Base-by-base conservation (phyloP, 2,888 invertebrate species). In the Andrena camellia region DNA sequence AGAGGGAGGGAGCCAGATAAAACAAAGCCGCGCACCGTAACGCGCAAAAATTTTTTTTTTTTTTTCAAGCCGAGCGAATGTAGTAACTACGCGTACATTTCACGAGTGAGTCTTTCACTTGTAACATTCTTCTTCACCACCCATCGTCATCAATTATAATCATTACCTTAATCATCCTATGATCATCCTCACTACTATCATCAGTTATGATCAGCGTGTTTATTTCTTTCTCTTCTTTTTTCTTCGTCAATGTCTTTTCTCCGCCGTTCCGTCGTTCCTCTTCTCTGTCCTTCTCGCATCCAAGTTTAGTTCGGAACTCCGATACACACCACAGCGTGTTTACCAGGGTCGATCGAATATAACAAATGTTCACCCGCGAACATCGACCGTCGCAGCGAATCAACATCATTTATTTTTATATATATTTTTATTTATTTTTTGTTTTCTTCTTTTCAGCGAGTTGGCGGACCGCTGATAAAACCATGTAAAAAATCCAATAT, bases 401-500 rank as follows among this genome's bases (percentile, higher is more conserved):
- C 35, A 70, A 67, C 67, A 29, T 74, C 23, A 10, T 17, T 50
- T 68, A 33, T 2, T 52, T 62, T 50, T 26, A 23, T 66, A 52
- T n/a, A 35, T 68, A 54, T 57, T 33, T 23, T 57, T 17, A n/a
- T 60, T 48, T 13, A 8, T 52, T 20, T 42, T 3, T 60, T 13
- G 31, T 59, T 0, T 50, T 20, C 52, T n/a, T 52, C 20, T 35
- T 23, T 17, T 48, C 78, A 69, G 74, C 86, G 74, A 71, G 42
- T 82, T 75, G 78, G 71, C 77, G 78, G 35, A 20, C 62, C 82
- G 82, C 85, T 81, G 88, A 50, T 78, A 86, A 85, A 86, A 88
- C 74, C 81, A 82, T 88, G 88, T 88, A 88, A 85, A 88, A 88
- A 88, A 88, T 85, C 87, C 83, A 88, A 87, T 75, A 82, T 78